A percentile compares a stretch with the other conserved stretches of the same genome.
Conservation (phyloP, 2,113 vertebrate species). For the Bujurquina vittata region DNA sequence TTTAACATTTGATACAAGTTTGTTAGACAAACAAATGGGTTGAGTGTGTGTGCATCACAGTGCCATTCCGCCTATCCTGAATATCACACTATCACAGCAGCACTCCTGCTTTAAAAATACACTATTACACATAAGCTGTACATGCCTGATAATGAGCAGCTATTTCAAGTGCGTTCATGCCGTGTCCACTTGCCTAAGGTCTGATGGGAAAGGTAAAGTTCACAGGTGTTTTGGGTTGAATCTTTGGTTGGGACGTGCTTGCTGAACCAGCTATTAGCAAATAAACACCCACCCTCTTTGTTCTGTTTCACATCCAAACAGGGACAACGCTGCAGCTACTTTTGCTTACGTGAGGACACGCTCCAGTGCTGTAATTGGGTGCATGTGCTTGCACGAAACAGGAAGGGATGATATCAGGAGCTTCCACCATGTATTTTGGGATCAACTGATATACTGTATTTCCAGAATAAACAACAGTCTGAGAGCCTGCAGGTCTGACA, state of each 20-base stretch:
- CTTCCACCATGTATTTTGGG: background rate
- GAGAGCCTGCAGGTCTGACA: background rate
- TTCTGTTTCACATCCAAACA: conserved; percentile 73
- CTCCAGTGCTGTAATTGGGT: background rate
- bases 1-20: conserved; percentile 8
- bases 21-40: background rate
- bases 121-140: background rate
- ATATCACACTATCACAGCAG: background rate
- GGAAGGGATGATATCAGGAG: background rate
- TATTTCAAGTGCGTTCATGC: conserved; percentile 17
- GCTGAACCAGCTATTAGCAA: conserved; percentile 73
- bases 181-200: conserved; percentile 24
- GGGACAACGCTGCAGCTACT: conserved; percentile 24
- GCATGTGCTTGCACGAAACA: background rate
- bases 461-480: conserved; percentile 5
- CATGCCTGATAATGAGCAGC: background rate
- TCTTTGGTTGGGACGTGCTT: conserved; percentile 44
- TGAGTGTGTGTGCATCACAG: background rate
- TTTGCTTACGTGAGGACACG: conserved; percentile 25
- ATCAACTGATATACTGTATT: conserved; percentile 15
- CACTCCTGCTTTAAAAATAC: background rate
- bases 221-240: conserved; percentile 73
- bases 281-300: conserved; percentile 64
- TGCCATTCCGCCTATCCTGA: background rate
- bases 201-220: conserved; percentile 60